Conservation (phyloP, 2,797 vertebrate species). For the Myripristis jacobus region DNA sequence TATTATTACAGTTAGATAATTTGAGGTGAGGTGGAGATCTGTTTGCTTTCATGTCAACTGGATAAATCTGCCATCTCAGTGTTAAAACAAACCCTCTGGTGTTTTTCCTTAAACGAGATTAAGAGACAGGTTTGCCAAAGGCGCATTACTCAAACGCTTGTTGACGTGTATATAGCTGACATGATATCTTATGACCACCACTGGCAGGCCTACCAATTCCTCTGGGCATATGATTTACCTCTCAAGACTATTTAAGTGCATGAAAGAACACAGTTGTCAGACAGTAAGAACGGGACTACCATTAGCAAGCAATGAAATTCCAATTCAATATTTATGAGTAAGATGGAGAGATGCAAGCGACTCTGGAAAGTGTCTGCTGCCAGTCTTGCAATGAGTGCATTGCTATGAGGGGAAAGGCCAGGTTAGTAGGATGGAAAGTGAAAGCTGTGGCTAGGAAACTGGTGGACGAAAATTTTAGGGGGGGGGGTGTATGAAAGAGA, state of each 20-base stretch:
- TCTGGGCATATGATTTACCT: slow-evolving; percentile 68
- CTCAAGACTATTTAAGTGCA: slow-evolving; percentile 54
- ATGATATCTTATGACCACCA: slow-evolving; percentile 73
- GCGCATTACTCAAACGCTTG: slow-evolving; percentile 64
- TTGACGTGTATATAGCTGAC: slow-evolving; percentile 72
- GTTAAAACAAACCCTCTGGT: slow-evolving; percentile 66
- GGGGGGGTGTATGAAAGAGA: no score
- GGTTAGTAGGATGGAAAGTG: slow-evolving; percentile 32
- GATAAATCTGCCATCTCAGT: slow-evolving; percentile 46
- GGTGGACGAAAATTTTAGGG: slow-evolving; percentile 27
- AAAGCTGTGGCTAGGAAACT: slow-evolving; percentile 19
- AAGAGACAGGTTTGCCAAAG: slow-evolving; percentile 65
- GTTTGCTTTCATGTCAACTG: slow-evolving; percentile 52
- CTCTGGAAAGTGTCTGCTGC: slow-evolving; percentile 51
- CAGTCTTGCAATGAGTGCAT: slow-evolving; percentile 41
- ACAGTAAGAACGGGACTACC: slow-evolving; percentile 58
- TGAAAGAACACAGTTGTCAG: slow-evolving; percentile 60
- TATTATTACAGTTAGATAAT: slow-evolving; percentile 44
- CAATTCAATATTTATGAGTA: slow-evolving; percentile 33
- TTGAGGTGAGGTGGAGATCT: slow-evolving; percentile 27
- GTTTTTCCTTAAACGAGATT: slow-evolving; percentile 66
- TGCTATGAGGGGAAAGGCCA: slow-evolving; percentile 36
- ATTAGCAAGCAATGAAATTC: slow-evolving; percentile 36
- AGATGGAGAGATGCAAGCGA: slow-evolving; percentile 12
- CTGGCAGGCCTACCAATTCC: slow-evolving; percentile 62